phyloP scores from a whole-genome alignment of 2,888 invertebrate species.

The Parnassius orleans region DNA sequence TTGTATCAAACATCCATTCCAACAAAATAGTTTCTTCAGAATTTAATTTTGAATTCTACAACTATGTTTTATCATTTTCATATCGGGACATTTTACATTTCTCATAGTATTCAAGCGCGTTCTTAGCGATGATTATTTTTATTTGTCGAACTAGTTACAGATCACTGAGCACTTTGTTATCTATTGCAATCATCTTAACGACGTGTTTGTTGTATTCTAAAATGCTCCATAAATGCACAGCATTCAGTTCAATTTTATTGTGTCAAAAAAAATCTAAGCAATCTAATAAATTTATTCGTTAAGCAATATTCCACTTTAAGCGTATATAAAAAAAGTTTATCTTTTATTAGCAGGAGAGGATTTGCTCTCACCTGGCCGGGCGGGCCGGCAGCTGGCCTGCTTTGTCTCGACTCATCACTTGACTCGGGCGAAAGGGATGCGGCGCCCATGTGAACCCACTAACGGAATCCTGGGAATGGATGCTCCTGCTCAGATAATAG shows the following conservation, averaged over 20 bases:
- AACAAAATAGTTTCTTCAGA: too few species aligned
- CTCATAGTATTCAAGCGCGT: conserved; percentile 26
- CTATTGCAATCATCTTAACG: conserved; percentile 58
- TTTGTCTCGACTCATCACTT: conserved; percentile 72
- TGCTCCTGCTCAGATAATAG: conserved; percentile 57
- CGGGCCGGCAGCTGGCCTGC: conserved; percentile 53
- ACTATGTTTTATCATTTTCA: not conserved
- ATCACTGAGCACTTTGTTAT: conserved; percentile 71
- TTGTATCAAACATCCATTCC: too few species aligned
- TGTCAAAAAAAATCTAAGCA: conserved; percentile 39
- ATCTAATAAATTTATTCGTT: conserved; percentile 35
- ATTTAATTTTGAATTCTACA: not conserved
- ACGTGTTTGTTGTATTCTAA: conserved; percentile 36
- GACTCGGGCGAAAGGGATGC: conserved; percentile 77
- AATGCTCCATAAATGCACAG: conserved; percentile 42
- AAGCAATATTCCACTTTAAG: conserved; percentile 31
- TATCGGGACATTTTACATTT: conserved; percentile 24
- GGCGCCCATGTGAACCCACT: conserved; percentile 64
- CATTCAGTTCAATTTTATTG: conserved; percentile 51
- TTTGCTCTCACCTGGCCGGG: conserved; percentile 64
- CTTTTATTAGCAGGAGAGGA: conserved; percentile 35
- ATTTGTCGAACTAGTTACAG: conserved; percentile 70
- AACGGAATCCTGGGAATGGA: conserved; percentile 67
- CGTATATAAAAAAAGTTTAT: conserved; percentile 32
- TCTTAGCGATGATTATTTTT: conserved; percentile 48